A percentile compares a stretch with the other conserved stretches of the same genome.
phyloP scores from a whole-genome alignment of 2,888 invertebrate genomes.

The Callinectes sapidus region DNA sequence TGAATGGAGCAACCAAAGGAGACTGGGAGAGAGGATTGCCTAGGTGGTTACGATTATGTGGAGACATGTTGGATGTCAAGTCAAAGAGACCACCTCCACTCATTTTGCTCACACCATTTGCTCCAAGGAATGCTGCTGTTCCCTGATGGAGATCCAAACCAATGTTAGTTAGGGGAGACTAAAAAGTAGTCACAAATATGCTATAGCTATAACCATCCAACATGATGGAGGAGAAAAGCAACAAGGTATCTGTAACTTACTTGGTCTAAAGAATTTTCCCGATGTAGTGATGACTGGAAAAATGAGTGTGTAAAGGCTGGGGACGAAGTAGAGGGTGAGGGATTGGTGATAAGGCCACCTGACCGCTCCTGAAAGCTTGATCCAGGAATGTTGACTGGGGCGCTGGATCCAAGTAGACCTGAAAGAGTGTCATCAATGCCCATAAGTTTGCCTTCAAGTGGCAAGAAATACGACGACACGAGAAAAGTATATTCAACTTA shows the following conservation, averaged over 20 bases:
- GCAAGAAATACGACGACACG: neutral
- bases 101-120: conserved; percentile 64
- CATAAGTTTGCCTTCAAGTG: neutral
- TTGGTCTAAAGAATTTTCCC: conserved; percentile 70
- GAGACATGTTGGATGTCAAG: conserved; percentile 63
- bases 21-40: conserved; percentile 69
- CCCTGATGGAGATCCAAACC: conserved; percentile 38
- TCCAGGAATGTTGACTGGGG: conserved; percentile 72
- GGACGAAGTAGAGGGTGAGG: conserved; percentile 67
- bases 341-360: conserved; percentile 57
- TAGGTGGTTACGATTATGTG: conserved; percentile 58
- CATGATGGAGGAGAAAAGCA: neutral
- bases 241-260: conserved; percentile 24
- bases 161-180: neutral
- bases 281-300: conserved; percentile 65
- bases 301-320: conserved; percentile 70
- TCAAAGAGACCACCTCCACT: conserved; percentile 60
- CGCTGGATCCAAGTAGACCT: conserved; percentile 79
- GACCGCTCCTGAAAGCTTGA: conserved; percentile 71
- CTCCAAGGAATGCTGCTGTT: conserved; percentile 63
- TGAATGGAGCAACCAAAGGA: conserved; percentile 62
- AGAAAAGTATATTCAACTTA: neutral
- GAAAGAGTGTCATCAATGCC: neutral
- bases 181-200: neutral
- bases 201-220: neutral